These are phyloP conservation scores for Hirtodrosophila duncani DNA, from an alignment of 2,888 invertebrate genomes.

Conservation along the genomic window DNA sequence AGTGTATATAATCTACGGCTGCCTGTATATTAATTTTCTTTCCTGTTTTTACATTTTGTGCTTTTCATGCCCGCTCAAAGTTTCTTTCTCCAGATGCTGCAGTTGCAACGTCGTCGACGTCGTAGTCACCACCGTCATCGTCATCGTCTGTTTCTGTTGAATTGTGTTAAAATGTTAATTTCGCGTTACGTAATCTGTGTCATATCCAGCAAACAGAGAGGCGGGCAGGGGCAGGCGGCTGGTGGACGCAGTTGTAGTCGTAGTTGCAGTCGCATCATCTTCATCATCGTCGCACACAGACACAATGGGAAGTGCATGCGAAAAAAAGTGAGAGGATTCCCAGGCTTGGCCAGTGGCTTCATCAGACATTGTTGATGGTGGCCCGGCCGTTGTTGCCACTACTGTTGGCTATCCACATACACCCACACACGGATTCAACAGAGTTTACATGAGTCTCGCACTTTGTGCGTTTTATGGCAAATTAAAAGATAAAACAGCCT, in stretches of 20 bases:
- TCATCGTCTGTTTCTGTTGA: slow-evolving; percentile 47
- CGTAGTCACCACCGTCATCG: slow-evolving; percentile 23
- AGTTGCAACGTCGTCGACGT: slow-evolving; percentile 29
- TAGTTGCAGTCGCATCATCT: slow-evolving; percentile 52
- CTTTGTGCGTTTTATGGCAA: slow-evolving; percentile 67
- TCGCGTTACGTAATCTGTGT: slow-evolving; percentile 71
- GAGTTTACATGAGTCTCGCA: slow-evolving; percentile 24
- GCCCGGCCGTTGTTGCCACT: slow-evolving; percentile 11
- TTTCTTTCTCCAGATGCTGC: slow-evolving; percentile 25
- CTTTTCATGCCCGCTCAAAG: slow-evolving; percentile 12
- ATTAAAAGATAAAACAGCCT: slow-evolving; percentile 62
- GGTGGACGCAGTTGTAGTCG: slow-evolving; percentile 25
- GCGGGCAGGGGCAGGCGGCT: slow-evolving; percentile 23
- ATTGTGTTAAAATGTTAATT: slow-evolving; percentile 73
- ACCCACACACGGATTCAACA: slow-evolving; percentile 34
- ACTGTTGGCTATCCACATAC: slow-evolving; percentile 28
- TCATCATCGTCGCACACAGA: slow-evolving; percentile 51
- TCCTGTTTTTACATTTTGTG: slow-evolving; percentile 7
- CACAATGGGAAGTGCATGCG: slow-evolving; percentile 52
- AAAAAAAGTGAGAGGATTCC: slow-evolving; percentile 77
- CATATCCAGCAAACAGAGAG: slow-evolving; percentile 55
- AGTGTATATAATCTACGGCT: too few relatives aligned
- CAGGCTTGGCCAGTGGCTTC: slow-evolving; percentile 51
- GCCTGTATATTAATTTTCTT: background rate
- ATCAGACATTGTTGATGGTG: too few relatives aligned